Evolutionary conservation across 2,113 vertebrate genomes (phyloP).

Genomic region (Actinemys pallida): DNA sequence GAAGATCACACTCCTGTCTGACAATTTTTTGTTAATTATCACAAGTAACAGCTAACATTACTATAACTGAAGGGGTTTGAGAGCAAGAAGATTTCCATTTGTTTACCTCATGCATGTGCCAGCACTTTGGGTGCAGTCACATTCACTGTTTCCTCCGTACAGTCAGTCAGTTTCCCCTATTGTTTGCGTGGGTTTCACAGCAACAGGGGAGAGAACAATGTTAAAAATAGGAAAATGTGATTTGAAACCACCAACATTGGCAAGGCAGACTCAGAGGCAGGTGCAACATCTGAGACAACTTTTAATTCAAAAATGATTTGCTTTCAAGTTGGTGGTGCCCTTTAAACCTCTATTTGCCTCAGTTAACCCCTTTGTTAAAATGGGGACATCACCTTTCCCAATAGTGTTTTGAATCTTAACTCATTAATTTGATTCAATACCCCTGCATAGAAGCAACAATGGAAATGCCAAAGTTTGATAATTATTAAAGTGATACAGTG

Average conservation of each 20-base stretch:
- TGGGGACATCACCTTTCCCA: slow-evolving; percentile 12
- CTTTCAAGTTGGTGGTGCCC: not conserved
- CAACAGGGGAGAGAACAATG: slow-evolving; percentile 8
- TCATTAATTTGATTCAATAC: slow-evolving; percentile 13
- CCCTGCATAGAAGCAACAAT: not conserved
- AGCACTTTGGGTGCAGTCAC: not conserved
- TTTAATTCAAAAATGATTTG: not conserved
- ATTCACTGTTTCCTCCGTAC: not conserved
- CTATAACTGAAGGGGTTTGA: not conserved
- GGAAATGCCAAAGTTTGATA: not conserved
- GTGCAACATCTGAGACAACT: not conserved
- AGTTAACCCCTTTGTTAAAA: not conserved
- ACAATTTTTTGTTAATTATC: not conserved
- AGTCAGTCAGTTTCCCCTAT: not conserved
- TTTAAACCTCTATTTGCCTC: not conserved
- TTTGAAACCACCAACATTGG: not conserved
- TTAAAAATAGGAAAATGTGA: slow-evolving; percentile 68
- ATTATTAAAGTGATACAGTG: slow-evolving; percentile 15
- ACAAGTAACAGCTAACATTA: slow-evolving; percentile 16
- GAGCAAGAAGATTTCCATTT: slow-evolving; percentile 49
- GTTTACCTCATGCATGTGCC: not conserved
- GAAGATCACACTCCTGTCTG: slow-evolving; percentile 17
- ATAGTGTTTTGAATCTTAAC: not conserved
- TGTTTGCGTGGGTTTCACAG: not conserved
- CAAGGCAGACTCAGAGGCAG: slow-evolving; percentile 12